These are phyloP conservation scores for Kuschelorhynchus macadamiae DNA, from an alignment of 2,888 invertebrate species.

Conservation along the genomic window DNA sequence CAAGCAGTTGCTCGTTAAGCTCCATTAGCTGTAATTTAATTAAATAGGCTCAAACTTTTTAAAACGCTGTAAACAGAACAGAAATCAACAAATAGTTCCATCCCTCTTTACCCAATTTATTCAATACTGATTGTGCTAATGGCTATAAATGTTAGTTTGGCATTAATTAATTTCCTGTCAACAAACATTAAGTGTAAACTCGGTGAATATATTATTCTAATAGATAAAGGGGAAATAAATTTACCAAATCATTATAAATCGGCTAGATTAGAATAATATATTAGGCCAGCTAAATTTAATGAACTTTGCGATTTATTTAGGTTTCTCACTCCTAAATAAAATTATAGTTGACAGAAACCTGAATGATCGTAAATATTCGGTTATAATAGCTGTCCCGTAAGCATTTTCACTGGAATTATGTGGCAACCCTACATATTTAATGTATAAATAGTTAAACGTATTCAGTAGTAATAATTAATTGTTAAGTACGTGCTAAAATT, in stretches of 20 bases:
- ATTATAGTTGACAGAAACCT: constrained; percentile 41
- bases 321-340: constrained; percentile 32
- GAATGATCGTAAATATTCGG: constrained; percentile 40
- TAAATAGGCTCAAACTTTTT: too few species aligned
- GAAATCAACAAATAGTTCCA: too few species aligned
- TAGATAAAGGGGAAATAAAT: constrained; percentile 26
- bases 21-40: too few species aligned
- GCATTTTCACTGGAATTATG: constrained; percentile 30
- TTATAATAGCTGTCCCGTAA: constrained; percentile 29
- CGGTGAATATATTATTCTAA: constrained; percentile 27
- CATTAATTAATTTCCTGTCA: constrained; percentile 23
- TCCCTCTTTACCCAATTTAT: too few species aligned
- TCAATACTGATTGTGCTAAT: neutral
- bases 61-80: too few species aligned
- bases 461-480: too few species aligned
- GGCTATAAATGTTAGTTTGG: constrained; percentile 11
- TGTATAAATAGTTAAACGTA: too few species aligned
- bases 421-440: constrained; percentile 26
- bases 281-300: constrained; percentile 43
- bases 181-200: constrained; percentile 13
- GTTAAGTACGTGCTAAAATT: too few species aligned
- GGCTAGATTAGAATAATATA: constrained; percentile 40
- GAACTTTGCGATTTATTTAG: constrained; percentile 43
- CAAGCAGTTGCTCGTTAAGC: too few species aligned
- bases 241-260: constrained; percentile 34